Base-by-base conservation (phyloP, 2,113 vertebrate genomes). In the Sapayoa aenigma region DNA sequence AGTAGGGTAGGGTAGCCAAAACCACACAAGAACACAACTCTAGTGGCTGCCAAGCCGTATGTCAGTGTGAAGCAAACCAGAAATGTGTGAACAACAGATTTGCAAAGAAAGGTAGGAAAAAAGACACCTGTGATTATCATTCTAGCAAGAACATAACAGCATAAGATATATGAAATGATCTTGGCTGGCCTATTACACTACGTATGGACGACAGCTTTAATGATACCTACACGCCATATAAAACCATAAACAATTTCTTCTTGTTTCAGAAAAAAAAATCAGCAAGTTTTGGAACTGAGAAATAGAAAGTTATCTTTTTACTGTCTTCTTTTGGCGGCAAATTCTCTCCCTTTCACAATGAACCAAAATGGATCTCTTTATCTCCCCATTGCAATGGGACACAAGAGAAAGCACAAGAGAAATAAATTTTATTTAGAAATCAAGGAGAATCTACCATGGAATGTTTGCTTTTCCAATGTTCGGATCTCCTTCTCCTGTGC, bases 31-130 rank as follows among this genome's bases (percentile, higher is more conserved):
- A 91, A n/a, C 77, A 67, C 28, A 89, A 56, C 33, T 86, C 63
- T 52, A 88, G 60, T 35, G 79, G 37, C 76, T 96, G 96, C 85
- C 83, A 96, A 94, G 66, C 6, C 2, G 1, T 56, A 81, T 71
- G 84, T 41, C 65, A 60, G 56, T 78, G 90, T 88, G 80, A 93
- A 89, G 41, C 49, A 75, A 44, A 95, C 75, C 79, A 72, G 31
- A 94, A 93, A 88, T 22, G 90, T 90, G 95, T 75, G 76, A 97
- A 96, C 56, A 94, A 80, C 93, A 89, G 65, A 81, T 72, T 50
- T 81, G 22, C 24, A 25, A 75, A 33, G 46, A 92, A 85, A 93
- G 75, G 76, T 83, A 86, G 44, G 12, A 47, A 81, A 93, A 84
- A 47, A n/a, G 59, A 60, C 60, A 94, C 72, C 82, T 96, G 85